Percentiles rank a stretch among this genome's conserved stretches.
Conservation (phyloP, 2,888 invertebrate species). For the Drosophila macrospina region DNA sequence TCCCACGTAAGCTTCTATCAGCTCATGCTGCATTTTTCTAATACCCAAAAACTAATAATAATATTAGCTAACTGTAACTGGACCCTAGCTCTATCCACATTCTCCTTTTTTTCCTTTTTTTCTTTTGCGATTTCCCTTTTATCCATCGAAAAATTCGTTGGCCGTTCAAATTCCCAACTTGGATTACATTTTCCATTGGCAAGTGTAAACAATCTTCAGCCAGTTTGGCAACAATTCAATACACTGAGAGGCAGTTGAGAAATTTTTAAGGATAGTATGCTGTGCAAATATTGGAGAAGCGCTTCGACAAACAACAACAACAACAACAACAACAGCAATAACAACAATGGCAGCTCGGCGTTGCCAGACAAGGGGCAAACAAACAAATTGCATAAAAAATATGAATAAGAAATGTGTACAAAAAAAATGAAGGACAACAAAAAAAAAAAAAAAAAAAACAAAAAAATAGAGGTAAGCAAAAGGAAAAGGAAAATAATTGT, state of each 20-base stretch:
- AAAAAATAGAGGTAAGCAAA: not conserved
- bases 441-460: not conserved
- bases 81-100: too few species aligned
- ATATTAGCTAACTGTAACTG: slow-evolving; percentile 1
- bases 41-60: not conserved
- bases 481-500: not conserved
- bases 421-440: too few species aligned
- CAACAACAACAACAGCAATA: slow-evolving; percentile 9
- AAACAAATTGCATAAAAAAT: slow-evolving; percentile 57
- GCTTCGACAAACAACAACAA: slow-evolving; percentile 30
- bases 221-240: slow-evolving; percentile 28
- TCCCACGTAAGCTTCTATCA: too few species aligned
- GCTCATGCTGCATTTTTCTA: too few species aligned
- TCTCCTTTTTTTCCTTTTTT: too few species aligned
- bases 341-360: not conserved
- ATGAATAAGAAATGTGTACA: slow-evolving; percentile 36
- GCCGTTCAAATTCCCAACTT: slow-evolving; percentile 10
- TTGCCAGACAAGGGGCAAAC: slow-evolving; percentile 40
- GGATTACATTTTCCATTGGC: not conserved
- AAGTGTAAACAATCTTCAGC: slow-evolving; percentile 28
- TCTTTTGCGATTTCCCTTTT: not conserved
- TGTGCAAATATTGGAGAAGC: slow-evolving; percentile 53
- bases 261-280: slow-evolving; percentile 26
- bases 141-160: slow-evolving; percentile 13
- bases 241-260: slow-evolving; percentile 17